These are phyloP conservation scores for Chloroceryle inda DNA, from an alignment of 2,797 vertebrate genomes.

Conservation along the genomic window DNA sequence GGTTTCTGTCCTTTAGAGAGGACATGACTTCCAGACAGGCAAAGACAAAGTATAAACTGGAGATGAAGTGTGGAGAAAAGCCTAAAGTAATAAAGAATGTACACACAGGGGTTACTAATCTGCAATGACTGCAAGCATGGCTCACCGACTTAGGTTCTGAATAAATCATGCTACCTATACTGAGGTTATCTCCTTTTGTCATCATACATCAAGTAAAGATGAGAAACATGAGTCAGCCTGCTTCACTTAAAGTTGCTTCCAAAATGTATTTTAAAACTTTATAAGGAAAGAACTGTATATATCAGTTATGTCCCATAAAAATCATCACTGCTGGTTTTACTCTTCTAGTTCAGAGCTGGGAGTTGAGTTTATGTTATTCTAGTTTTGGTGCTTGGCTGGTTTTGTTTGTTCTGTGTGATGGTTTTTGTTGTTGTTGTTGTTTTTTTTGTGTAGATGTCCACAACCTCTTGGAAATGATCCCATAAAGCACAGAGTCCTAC, in stretches of 20 bases:
- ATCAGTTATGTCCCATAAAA: neutral
- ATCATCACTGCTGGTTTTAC: neutral
- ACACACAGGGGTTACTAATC: slow-evolving; percentile 27
- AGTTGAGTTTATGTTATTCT: neutral
- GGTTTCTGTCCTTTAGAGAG: slow-evolving; percentile 44
- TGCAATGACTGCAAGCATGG: neutral
- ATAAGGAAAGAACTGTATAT: neutral
- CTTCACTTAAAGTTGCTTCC: slow-evolving; percentile 16
- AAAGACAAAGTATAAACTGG: slow-evolving; percentile 26
- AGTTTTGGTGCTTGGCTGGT: neutral
- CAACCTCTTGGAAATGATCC: neutral
- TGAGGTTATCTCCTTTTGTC: slow-evolving; percentile 59
- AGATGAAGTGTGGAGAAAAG: slow-evolving; percentile 34
- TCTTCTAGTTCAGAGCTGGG: neutral
- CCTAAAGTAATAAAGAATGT: slow-evolving; percentile 56
- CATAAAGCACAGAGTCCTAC: neutral
- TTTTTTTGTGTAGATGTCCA: neutral
- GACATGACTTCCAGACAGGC: neutral
- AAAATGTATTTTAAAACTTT: neutral
- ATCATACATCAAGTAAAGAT: slow-evolving; percentile 58
- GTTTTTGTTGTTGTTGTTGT: neutral
- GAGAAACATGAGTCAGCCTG: slow-evolving; percentile 5
- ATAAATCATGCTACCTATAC: slow-evolving; percentile 67
- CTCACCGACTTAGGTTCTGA: slow-evolving; percentile 34
- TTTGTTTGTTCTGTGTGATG: neutral